Evolutionary conservation across 1,140 invertebrate genomes (phyloP).

Genomic region (Drosophila malerkotliana): DNA sequence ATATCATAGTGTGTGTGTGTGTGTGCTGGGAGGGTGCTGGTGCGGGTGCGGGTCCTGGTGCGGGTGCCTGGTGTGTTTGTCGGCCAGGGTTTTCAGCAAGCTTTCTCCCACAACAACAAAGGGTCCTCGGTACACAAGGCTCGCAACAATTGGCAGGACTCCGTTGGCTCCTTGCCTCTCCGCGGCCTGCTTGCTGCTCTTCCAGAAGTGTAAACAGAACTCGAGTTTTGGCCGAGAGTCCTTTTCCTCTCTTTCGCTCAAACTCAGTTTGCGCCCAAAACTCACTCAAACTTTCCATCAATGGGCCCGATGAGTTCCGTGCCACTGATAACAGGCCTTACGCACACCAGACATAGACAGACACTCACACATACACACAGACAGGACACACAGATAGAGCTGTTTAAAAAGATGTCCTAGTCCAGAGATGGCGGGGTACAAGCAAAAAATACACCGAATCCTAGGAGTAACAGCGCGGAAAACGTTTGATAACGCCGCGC

Average conservation of each 20-base stretch:
- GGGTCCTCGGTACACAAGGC: conserved; percentile 50
- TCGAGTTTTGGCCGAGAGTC: conserved; percentile 29
- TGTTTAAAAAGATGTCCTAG: conserved; percentile 66
- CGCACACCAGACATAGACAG: conserved; percentile 11
- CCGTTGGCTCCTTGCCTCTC: conserved; percentile 17
- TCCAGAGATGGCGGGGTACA: conserved; percentile 1
- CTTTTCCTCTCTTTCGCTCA: conserved; percentile 25
- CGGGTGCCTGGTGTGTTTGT: neutral
- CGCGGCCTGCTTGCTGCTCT: conserved; percentile 31
- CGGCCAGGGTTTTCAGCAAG: conserved; percentile 49
- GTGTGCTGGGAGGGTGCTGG: too few species aligned
- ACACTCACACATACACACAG: conserved; percentile 21
- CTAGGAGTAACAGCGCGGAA: conserved; percentile 76
- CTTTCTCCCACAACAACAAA: conserved; percentile 54
- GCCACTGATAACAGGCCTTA: conserved; percentile 69
- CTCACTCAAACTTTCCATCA: conserved; percentile 79
- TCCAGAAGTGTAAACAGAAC: conserved; percentile 72
- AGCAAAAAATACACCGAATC: conserved; percentile 29
- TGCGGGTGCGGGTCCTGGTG: too few species aligned
- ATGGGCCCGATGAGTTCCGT: conserved; percentile 68
- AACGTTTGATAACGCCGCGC: conserved; percentile 73
- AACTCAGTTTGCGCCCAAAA: conserved; percentile 16
- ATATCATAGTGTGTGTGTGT: conserved; percentile 48
- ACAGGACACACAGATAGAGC: conserved; percentile 38
- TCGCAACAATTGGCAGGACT: conserved; percentile 78